Evolutionary conservation across 2,113 vertebrate species (phyloP).

Genomic region (Centropus bengalensis): DNA sequence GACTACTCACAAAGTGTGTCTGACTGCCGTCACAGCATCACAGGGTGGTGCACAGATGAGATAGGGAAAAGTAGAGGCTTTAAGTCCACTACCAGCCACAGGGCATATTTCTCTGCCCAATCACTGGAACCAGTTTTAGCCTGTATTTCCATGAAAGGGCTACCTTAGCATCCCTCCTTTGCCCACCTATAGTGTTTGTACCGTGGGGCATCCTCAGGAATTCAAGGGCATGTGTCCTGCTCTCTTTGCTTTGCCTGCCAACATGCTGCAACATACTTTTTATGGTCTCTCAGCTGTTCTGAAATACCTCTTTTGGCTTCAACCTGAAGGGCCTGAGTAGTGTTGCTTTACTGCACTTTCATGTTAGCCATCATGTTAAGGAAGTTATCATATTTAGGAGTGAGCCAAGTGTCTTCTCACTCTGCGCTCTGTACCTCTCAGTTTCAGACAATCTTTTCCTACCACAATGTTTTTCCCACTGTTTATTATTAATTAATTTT

Average conservation of each 20-base stretch:
- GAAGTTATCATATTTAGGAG: background rate
- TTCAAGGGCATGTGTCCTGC: background rate
- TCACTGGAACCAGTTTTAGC: background rate
- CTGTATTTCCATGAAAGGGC: background rate
- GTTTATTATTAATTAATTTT: conserved; percentile 13
- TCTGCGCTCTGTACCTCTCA: background rate
- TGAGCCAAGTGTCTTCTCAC: background rate
- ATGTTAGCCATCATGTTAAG: background rate
- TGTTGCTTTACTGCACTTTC: background rate
- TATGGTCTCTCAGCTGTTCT: background rate
- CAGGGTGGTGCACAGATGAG: background rate
- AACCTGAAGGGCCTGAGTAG: background rate
- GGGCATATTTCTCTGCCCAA: background rate
- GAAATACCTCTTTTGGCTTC: background rate
- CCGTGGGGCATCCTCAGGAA: background rate
- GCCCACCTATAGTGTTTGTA: background rate
- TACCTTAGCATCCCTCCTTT: background rate
- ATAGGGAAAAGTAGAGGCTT: background rate
- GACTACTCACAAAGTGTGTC: background rate
- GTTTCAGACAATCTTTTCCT: background rate
- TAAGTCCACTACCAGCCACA: background rate
- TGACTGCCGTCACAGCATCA: background rate
- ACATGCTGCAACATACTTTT: background rate
- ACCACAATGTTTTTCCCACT: background rate
- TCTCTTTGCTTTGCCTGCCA: background rate